Evolutionary conservation across 1,140 invertebrate genomes (phyloP), one percentile per base, ranked within the genome.

Genomic region (Solenopsis invicta): DNA sequence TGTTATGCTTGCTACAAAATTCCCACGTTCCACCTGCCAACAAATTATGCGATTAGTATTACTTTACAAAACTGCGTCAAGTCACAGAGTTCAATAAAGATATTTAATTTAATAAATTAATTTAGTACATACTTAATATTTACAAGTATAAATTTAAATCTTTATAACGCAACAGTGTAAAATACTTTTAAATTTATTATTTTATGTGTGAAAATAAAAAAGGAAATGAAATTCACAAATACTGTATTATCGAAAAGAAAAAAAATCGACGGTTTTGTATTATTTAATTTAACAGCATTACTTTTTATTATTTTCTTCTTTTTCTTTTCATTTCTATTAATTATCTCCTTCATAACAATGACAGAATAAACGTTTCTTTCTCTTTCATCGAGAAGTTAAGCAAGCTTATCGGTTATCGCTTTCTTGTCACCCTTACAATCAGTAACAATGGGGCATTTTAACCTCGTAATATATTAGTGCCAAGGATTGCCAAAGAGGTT

Each of bases 371-470:
- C 9, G 21, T 52, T 56, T 18, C 24, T 81, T 54, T 41, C n/a
- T 37, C 34, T 52, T 29, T 18, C 4, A 18, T 18, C n/a, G 13
- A 41, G n/a, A 41, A 56, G 12, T 69, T 81, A 66, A 80, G 77
- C 45, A 80, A 41, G n/a, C 34, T n/a, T 34, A 54, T 81, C 48
- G 13, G 64, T 81, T 69, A 81, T 56, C 48, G 48, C n/a, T 81
- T 54, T 41, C 34, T 41, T 56, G 48, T 54, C 62, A 9, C 16
- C 12, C 64, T 81, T 45, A 56, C 62, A 80, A 69, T 77, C 75
- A 12, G 29, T n/a, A 67, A 67, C 77, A 81, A 81, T 69, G n/a
- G 48, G 34, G n/a, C 16, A 48, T 69, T 52, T 54, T 81, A 81
- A 69, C 16, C 9, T 48, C 16, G 37, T 81, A 81, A 81, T 21